Base-by-base conservation (phyloP, 1,140 invertebrate species). In the Drosophila tsacasi region DNA sequence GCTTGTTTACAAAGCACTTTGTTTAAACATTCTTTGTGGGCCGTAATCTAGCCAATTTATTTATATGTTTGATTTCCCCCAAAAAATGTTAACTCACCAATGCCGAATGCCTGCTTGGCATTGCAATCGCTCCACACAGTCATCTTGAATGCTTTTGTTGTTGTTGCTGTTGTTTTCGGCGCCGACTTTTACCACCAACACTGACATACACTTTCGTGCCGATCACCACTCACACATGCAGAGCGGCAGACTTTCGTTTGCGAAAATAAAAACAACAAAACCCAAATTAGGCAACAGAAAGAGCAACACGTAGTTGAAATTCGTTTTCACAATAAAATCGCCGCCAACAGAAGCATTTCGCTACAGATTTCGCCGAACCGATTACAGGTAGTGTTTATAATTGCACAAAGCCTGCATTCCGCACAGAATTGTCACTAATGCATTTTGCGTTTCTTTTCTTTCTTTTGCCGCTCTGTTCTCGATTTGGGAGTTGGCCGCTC, bases 121-220 rank as follows among this genome's bases (percentile, higher is more conserved):
- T 85, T 92, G 74, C 91, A 91, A 64, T 91, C 91, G 47, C 75
- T 92, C 91, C 91, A 92, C 73, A 83, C 91, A 74, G 79, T 92
- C 62, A 79, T 90, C 71, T 74, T 71, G 54, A 39, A 40, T 71
- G 76, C 59, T 85, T 61, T 68, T 63, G 30, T 71, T 79, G 25
- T 64, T 84, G 71, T 61, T 84, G 66, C 67, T 73, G 49, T 39
- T 57, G 49, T 47, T 69, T 59, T 81, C 21, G 23, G 58, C 81
- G 76, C 79, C 64, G 76, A 87, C 78, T 87, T 89, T 90, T 87
- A 81, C 84, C 81, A 73, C 64, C 42, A 68, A 64, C 66, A 66
- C 47, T n/a, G n/a, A 61, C 40, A 30, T 10, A 57, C 54, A 25
- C 47, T 58, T 40, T 57, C 54, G 63, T 46, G 42, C 25, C 74